Evolutionary conservation across 2,113 vertebrate species (phyloP), one percentile per base, ranked within the genome.

Genomic region (Notiomystis cincta): DNA sequence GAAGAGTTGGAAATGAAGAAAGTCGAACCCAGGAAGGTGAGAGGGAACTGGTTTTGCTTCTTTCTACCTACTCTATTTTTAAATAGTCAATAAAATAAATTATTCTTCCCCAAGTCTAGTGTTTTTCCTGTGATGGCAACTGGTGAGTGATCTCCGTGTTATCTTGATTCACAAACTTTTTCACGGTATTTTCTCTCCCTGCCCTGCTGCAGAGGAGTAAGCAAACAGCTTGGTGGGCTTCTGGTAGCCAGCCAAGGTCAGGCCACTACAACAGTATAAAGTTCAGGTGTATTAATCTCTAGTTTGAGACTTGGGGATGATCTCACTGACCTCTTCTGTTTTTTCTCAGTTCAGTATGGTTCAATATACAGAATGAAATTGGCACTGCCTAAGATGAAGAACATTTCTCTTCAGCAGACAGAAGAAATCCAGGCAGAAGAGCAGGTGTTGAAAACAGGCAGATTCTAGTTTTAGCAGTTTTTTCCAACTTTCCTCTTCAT

Each of bases 11-110:
- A 14, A 77, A 47, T 53, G 17, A 89, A 71, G 13, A 14, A 80
- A 57, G 14, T 10, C 3, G 1, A 77, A 20, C 8, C 23, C 44
- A 5, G 8, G 31, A 57, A 66, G 18, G 11, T 3, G 4, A 3
- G 4, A 13, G 1, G 0, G 35, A 56, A 51, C 7, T 22, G 14
- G 0, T 42, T n/a, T 65, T 79, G 13, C 35, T 67, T 47, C 45
- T 82, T 13, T 27, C 9, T 37, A 50, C 25, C 28, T 70, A 65
- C 3, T 56, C 9, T 66, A 12, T 33, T 54, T 92, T 69, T 22
- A 47, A 47, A 22, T 48, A 64, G 9, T 40, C 35, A 80, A 31
- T 56, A 27, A 48, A 58, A 50, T 13, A 57, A 50, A 57, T 50
- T 22, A 35, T 8, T 76, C 38, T 83, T 80, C 16, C 56, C 9